Percentiles rank a stretch among this genome's conserved stretches.
phyloP scores from a whole-genome alignment of 2,113 vertebrate species.

The Phasianus colchicus region DNA sequence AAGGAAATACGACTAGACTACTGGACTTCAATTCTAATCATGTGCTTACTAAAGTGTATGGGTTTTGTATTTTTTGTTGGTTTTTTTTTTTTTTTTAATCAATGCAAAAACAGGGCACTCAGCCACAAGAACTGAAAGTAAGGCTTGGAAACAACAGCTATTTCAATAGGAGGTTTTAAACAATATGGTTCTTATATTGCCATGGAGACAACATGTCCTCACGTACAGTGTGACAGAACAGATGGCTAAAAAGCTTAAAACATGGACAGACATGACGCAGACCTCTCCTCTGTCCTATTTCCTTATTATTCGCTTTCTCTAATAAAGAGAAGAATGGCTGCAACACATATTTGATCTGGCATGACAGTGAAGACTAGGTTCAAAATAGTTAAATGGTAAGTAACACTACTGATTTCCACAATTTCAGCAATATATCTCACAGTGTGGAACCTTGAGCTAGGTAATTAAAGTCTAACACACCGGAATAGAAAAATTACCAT shows the following conservation, averaged over 20 bases:
- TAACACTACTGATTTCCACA: fast-evolving
- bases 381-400: not conserved
- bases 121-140: not conserved
- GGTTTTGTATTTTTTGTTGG: not conserved
- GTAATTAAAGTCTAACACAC: fast-evolving
- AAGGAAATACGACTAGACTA: not conserved
- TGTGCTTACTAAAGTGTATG: not conserved
- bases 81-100: not conserved
- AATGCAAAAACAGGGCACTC: not conserved
- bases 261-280: not conserved
- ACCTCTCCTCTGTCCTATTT: not conserved
- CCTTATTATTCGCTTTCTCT: not conserved
- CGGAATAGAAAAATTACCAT: not conserved
- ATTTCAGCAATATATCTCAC: not conserved
- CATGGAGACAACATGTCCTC: not conserved
- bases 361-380: not conserved
- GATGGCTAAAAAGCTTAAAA: not conserved
- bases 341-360: fast-evolving
- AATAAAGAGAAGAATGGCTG: not conserved
- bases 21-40: not conserved
- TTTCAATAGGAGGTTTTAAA: not conserved
- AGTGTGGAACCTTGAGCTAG: not conserved
- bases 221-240: fast-evolving
- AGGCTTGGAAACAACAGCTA: not conserved
- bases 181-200: not conserved